A percentile compares a stretch with the other conserved stretches of the same genome.
Conservation (phyloP, 2,888 invertebrate genomes). For the Gari tellinella region DNA sequence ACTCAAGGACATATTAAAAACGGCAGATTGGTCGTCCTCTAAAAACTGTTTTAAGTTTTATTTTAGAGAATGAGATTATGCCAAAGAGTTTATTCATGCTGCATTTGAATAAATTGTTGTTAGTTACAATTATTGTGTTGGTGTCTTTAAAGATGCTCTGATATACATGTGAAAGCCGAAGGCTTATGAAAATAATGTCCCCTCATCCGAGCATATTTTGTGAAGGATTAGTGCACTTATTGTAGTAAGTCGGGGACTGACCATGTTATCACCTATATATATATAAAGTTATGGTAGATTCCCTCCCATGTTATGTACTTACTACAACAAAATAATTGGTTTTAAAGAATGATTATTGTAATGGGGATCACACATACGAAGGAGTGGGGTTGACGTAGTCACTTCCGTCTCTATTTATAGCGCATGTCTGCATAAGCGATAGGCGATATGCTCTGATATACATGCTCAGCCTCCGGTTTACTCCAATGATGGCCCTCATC, state of each 20-base stretch:
- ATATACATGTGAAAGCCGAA: conserved; percentile 33
- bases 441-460: too few relatives aligned
- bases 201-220: conserved; percentile 49
- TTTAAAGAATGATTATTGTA: too few relatives aligned
- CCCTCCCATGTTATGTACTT: too few relatives aligned
- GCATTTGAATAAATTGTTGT: conserved; percentile 9
- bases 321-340: too few relatives aligned
- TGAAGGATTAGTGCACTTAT: conserved; percentile 49
- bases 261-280: conserved; percentile 23
- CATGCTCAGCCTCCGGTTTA: too few relatives aligned
- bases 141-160: conserved; percentile 33
- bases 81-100: conserved; percentile 15
- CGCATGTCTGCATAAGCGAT: too few relatives aligned
- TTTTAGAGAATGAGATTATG: conserved; percentile 5
- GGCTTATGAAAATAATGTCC: conserved; percentile 40
- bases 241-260: conserved; percentile 35
- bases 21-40: conserved; percentile 35
- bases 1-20: background rate
- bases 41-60: conserved; percentile 36
- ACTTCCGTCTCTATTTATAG: too few relatives aligned
- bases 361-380: too few relatives aligned
- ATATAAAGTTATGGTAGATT: too few relatives aligned
- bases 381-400: too few relatives aligned
- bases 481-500: too few relatives aligned
- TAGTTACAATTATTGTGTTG: background rate